These are phyloP conservation scores for Diglossa brunneiventris DNA, from an alignment of 2,113 vertebrate species.

Conservation along the genomic window DNA sequence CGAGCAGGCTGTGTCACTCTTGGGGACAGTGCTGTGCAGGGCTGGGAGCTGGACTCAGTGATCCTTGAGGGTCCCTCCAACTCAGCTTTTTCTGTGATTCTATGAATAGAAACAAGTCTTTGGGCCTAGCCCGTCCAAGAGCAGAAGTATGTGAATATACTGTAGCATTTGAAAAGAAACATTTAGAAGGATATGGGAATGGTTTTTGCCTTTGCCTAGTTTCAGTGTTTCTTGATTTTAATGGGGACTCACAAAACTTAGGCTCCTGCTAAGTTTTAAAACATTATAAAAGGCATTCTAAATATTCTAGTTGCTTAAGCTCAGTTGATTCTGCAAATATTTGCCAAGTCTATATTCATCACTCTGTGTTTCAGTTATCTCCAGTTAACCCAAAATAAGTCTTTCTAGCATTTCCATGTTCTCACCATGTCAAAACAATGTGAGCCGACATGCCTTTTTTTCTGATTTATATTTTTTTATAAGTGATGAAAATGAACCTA, in stretches of 20 bases:
- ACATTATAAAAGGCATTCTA: background rate
- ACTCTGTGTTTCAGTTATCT: background rate
- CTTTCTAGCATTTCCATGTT: background rate
- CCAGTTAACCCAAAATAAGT: background rate
- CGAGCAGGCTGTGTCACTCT: accelerated
- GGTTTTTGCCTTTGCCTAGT: background rate
- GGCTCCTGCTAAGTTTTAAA: background rate
- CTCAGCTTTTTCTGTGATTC: background rate
- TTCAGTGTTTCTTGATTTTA: background rate
- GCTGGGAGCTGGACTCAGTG: accelerated
- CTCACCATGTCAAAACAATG: background rate
- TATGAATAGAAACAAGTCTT: background rate
- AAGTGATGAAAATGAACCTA: background rate
- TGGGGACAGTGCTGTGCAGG: background rate
- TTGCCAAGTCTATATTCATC: background rate
- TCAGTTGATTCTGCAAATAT: background rate
- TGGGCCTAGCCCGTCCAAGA: background rate
- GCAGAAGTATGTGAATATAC: background rate
- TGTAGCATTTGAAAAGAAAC: background rate
- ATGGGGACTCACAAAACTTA: background rate
- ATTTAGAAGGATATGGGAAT: background rate
- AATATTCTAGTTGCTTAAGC: background rate
- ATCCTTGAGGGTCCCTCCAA: background rate
- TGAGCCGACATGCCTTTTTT: background rate
- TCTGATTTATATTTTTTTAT: background rate